Base-by-base conservation (phyloP, 2,113 vertebrate species). In the Pipa parva region DNA sequence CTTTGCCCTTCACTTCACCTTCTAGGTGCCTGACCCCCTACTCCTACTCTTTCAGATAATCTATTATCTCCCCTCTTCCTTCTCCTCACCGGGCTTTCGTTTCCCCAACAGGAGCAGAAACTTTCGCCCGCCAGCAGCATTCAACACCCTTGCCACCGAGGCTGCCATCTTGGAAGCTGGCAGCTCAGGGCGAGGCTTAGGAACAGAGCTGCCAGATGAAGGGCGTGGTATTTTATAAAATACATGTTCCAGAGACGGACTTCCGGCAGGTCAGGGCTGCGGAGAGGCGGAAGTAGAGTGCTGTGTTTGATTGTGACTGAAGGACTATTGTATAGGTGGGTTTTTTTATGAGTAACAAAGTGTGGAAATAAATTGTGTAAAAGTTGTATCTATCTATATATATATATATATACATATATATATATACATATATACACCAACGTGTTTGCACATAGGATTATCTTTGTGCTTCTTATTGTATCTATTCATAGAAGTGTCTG, bases 151-250 rank as follows among this genome's bases (percentile, higher is more conserved):
- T 28, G 54, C 26, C 25, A 31, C 52, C 15, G n/a, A 20, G 2
- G 64, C 45, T 24, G 64, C 64, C 64, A 68, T 68, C 31, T 59
- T 50, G 24, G 9, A 20, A 28, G 28, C 7, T 37, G 64, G 45
- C 29, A 37, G 21, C 22, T 12, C 4, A 7, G 26, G 64, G 45
- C 45, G 29, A 4, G n/a, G 27, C 3, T n/a, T 12, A 20, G 20
- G 5, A 31, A 57, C 20, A n/a, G 7, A 7, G 12, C 29, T 18
- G 51, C 36, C 63, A 55, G 22, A 5, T 11, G 11, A 13, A 6
- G 36, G 63, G 63, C 49, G 62, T 39, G 62, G 12, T 1, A 9
- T 50, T 21, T 1, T 24, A 24, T 6, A 7, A 24, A 4, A 15
- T 20, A 11, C 2, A 25, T 36, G 15, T 42, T 42, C 39, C 11